These are phyloP conservation scores for Hirundo rustica DNA, from an alignment of 2,797 vertebrate genomes.

Conservation along the genomic window DNA sequence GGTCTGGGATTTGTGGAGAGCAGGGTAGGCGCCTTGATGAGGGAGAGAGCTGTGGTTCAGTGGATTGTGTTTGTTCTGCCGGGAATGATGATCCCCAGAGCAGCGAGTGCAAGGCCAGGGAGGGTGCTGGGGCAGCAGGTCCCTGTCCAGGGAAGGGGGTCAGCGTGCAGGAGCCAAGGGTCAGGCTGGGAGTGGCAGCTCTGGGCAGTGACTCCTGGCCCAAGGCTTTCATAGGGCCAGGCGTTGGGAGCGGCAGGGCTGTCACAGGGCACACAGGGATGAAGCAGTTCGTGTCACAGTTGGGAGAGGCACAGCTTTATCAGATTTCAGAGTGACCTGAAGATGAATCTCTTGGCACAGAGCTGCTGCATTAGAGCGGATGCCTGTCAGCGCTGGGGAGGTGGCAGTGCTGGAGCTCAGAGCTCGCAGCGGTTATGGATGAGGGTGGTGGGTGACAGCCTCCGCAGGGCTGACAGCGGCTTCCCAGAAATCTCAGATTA, in stretches of 20 bases:
- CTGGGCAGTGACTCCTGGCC: background rate
- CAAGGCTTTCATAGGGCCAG: fast-evolving
- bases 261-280: fast-evolving
- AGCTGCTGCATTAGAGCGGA: background rate
- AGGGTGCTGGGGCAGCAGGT: background rate
- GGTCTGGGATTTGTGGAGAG: background rate
- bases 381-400: background rate
- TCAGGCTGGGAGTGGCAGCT: fast-evolving
- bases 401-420: background rate
- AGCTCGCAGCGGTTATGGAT: background rate
- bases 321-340: background rate
- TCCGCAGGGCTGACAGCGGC: fast-evolving
- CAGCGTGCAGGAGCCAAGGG: fast-evolving
- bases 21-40: fast-evolving
- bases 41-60: fast-evolving
- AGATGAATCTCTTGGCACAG: background rate
- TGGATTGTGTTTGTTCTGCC: background rate
- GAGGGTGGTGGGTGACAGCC: background rate
- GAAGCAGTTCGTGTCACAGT: fast-evolving
- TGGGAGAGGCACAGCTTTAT: background rate
- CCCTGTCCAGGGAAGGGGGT: background rate
- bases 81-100: fast-evolving
- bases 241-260: fast-evolving
- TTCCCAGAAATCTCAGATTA: background rate
- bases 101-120: fast-evolving